Evolutionary conservation across 2,113 vertebrate genomes (phyloP).

Genomic region (Spermophilus dauricus): DNA sequence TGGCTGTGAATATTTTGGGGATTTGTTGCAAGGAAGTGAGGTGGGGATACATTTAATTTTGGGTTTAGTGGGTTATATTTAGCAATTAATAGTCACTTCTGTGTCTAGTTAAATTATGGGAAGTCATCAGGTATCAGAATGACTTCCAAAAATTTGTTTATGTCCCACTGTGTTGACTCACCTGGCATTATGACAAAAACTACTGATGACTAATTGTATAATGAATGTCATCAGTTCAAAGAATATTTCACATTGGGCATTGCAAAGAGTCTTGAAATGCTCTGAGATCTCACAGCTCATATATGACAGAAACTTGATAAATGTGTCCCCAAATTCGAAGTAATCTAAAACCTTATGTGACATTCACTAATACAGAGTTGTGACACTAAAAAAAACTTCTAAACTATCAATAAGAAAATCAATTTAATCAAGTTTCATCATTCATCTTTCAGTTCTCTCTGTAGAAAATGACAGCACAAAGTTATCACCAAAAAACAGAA

Average conservation of each 20-base stretch:
- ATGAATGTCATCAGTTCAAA: neutral
- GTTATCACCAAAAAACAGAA: neutral
- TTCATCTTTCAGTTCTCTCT: conserved; percentile 7
- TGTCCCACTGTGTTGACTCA: neutral
- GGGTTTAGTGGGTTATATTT: neutral
- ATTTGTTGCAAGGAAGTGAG: neutral
- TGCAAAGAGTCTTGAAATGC: neutral
- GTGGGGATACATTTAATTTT: neutral
- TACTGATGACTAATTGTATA: neutral
- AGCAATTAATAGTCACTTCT: neutral
- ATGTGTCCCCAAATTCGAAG: neutral
- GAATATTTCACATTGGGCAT: neutral
- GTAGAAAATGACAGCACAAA: neutral
- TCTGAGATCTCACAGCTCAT: neutral
- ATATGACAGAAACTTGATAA: neutral
- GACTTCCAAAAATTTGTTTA: neutral
- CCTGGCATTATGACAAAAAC: neutral
- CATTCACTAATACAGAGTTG: neutral
- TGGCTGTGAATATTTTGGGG: neutral
- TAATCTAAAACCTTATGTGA: neutral
- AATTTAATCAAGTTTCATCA: neutral
- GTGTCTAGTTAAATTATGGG: neutral
- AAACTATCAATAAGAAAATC: conserved; percentile 24
- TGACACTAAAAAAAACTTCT: conserved; percentile 52
- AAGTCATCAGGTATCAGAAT: neutral